Base-by-base conservation (phyloP, 2,888 invertebrate species). In the Campopleginae sp. region DNA sequence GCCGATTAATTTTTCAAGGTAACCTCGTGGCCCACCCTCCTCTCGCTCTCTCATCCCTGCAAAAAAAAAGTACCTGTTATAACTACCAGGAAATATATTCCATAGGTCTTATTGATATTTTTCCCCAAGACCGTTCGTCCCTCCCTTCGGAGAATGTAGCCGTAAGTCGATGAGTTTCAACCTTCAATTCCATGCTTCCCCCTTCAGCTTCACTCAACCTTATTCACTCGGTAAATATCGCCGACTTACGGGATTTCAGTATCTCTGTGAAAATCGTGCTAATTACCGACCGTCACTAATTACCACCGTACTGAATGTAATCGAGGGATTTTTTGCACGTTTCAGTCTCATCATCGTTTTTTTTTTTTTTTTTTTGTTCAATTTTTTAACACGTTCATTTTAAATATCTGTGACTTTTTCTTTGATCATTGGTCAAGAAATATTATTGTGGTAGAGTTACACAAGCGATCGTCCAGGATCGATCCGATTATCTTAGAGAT, bases 1-100 rank as follows among this genome's bases (percentile, higher is more conserved):
- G 88, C 87, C 89, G 90, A 90, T 91, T 90, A 90, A 91, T 91
- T 90, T 91, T 91, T 91, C 89, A 91, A 87, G 87, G 87, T 87
- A 90, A 89, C 89, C 87, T 80, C 86, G 27, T 42, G 51, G 46
- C 33, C 23, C 48, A 12, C 19, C n/a, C 63, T 14, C 23, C 14
- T 44, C 14, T 48, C 23, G 33, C 44, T 31, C 33, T 63, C 44
- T 44, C 58, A 58, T 27, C 27, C 27, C 58, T 27, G 7, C 27
- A 10, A 23, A 68, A 46, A 46, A 68, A 46, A 46, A 46, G 27
- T 23, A 68, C 44, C 17, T 68, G 27, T 68, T 68, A 27, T 68
- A 27, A 27, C 8, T 44, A 68, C 27, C 8, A 23, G 27, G 23
- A 19, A 42, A 68, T 68, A 42, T 27, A 23, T 54, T 54, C 54